Percentiles rank a stretch among this genome's conserved stretches.
Conservation (phyloP, 2,797 vertebrate genomes). For the Nannoperca obscura region DNA sequence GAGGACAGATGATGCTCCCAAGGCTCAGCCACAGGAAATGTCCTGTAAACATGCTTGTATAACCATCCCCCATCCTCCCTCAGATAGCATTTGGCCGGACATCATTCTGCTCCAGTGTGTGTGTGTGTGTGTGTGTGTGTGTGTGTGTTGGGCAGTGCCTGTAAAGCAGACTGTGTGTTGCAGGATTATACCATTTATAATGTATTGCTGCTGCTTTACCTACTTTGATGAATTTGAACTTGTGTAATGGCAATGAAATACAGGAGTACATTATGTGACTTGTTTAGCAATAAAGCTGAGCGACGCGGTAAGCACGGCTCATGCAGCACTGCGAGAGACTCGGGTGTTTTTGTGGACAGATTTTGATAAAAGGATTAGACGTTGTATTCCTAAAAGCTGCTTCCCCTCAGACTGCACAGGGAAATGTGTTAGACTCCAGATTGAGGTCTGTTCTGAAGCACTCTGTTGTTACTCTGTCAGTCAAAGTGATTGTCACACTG, state of each 20-base stretch:
- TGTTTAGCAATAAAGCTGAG: constrained; percentile 58
- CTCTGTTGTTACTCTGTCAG: constrained; percentile 65
- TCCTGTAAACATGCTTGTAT: constrained; percentile 84
- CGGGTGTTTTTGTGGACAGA: constrained; percentile 56
- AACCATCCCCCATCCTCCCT: constrained; percentile 79
- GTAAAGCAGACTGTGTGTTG: constrained; percentile 48
- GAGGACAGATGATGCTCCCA: constrained; percentile 80
- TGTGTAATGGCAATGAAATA: constrained; percentile 64
- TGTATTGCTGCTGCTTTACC: constrained; percentile 51
- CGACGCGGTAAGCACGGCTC: constrained; percentile 31
- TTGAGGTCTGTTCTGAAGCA: constrained; percentile 60
- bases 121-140: constrained; percentile 47
- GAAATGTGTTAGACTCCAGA: constrained; percentile 67
- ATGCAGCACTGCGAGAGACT: constrained; percentile 31
- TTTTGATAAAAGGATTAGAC: constrained; percentile 76
- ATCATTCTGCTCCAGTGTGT: constrained; percentile 60
- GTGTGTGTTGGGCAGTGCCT: constrained; percentile 43
- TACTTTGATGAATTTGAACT: constrained; percentile 62
- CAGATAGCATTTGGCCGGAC: constrained; percentile 76
- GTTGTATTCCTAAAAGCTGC: constrained; percentile 67
- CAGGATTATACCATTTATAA: constrained; percentile 60
- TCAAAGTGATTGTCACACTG: constrained; percentile 73
- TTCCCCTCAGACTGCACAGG: constrained; percentile 57
- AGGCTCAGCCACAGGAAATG: constrained; percentile 83
- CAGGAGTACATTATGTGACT: constrained; percentile 54